Evolutionary conservation across 1,140 invertebrate genomes (phyloP), one percentile per base, ranked within the genome.

Genomic region (Tetraneura akinire): DNA sequence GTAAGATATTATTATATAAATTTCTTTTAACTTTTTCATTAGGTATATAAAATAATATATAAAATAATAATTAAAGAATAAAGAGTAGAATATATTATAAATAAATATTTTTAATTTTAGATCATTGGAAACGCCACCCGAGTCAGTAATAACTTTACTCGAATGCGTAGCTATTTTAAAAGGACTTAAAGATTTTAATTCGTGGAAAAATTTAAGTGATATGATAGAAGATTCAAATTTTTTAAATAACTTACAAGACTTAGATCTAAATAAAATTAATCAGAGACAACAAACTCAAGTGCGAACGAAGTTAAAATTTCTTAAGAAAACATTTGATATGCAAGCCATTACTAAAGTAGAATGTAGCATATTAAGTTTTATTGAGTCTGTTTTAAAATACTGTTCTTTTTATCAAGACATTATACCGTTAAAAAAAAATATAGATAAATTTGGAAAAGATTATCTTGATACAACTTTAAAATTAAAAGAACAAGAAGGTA

Each of bases 211-310:
- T 14, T 94, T 94, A 0, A 94, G 95, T 84, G 92, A 89, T 14
- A 93, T 96, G 90, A 95, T 96, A 93, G 90, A 92, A 1, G 94
- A 96, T 85, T 91, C 93, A 0, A 93, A 90, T 85, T 97, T 96
- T 85, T 84, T 96, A 4, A 88, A 89, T 81, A 89, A 87, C 42
- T 86, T 97, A 5, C 92, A 92, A 86, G 93, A 95, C 84, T 91
- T 96, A 90, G 93, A 96, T 84, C 92, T 91, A 81, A 92, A 96
- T 83, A 87, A 89, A 26, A 92, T 96, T 55, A 93, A 92, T 0
- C 88, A 89, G 71, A 89, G 89, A 76, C 93, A 95, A 84, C 90
- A 92, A 29, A 89, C 90, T 81, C 87, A 68, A 70, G 9, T 68
- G 14, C 66, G 45, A 66, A 55, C 82, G 1, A 92, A 93, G 82